Evolutionary conservation across 1,140 invertebrate genomes (phyloP), one percentile per base, ranked within the genome.

Genomic region (Eupristina koningsbergeri): DNA sequence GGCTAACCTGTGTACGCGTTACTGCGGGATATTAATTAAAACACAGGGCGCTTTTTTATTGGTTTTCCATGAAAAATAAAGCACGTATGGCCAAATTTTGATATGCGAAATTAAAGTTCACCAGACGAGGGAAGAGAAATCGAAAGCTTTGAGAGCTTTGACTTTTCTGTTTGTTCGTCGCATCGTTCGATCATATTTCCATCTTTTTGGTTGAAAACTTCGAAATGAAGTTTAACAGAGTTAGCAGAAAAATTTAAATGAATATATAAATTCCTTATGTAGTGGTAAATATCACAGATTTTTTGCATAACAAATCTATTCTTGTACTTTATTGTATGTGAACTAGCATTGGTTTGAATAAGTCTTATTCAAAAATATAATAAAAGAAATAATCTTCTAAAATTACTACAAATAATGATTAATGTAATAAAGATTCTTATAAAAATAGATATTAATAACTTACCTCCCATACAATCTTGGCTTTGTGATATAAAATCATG

Each of bases 11-110:
- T 69, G 9, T 29, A 22, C 39, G 83, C 77, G 41, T 73, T 73
- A 58, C 31, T 36, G 41, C 78, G 41, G 76, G 61, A 80, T 84
- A 80, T 80, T 84, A 84, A 84, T 84, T 84, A 80, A 80, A 41
- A 69, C 15, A 41, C 29, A 15, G 45, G 34, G 26, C 26, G 15
- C 53, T 76, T 77, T 39, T n/a, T 7, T 61, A 61, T 50, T 9
- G 61, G 76, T 31, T 45, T 64, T 45, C 22, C 39, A 9, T 41
- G 39, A 7, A 29, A 26, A 39, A 19, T 1, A 5, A 17, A 63
- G 26, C 53, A n/a, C n/a, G 63, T 19, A 58, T 22, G 13, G 41
- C 15, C 26, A 8, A 36, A 58, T 31, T 58, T 53, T 71, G n/a
- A 71, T 71, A 36, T 41, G 29, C 45, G 63, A 69, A 50, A 80